A percentile compares a stretch with the other conserved stretches of the same genome.
Evolutionary conservation across 2,888 invertebrate species (phyloP).

Genomic region (Sinopyrophorus schimmeli): DNA sequence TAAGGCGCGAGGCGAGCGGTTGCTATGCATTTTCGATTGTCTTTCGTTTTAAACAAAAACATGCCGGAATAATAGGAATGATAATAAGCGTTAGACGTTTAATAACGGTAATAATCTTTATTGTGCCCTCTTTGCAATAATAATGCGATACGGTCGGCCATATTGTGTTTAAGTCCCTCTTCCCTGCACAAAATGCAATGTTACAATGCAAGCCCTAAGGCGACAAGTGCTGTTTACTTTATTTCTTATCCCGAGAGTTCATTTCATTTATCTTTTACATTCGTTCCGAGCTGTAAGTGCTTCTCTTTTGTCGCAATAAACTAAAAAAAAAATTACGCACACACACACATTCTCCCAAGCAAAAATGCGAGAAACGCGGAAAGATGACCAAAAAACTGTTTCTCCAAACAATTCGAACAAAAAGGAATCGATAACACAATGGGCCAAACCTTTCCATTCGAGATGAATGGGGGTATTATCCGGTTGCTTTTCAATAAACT

Average conservation of each 20-base stretch:
- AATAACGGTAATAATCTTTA: slow-evolving; percentile 29
- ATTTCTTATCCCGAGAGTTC: slow-evolving; percentile 52
- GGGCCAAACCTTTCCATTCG: slow-evolving; percentile 29
- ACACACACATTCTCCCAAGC: too few species aligned
- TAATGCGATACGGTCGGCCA: slow-evolving; percentile 41
- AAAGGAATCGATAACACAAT: too few species aligned
- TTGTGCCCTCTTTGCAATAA: slow-evolving; percentile 34
- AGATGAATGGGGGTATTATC: slow-evolving; percentile 23
- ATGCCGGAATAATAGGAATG: too few species aligned
- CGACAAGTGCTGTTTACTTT: slow-evolving; percentile 54
- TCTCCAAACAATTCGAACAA: too few species aligned
- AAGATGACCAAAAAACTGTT: too few species aligned
- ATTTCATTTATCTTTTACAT: slow-evolving; percentile 48
- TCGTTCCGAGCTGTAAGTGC: too few species aligned
- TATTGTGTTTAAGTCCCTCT: slow-evolving; percentile 41
- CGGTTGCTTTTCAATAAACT: slow-evolving; percentile 35
- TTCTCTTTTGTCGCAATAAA: too few species aligned
- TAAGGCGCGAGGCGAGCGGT: neutral
- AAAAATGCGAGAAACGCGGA: too few species aligned
- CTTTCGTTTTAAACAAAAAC: too few species aligned
- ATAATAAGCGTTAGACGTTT: slow-evolving; percentile 24
- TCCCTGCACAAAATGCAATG: slow-evolving; percentile 41
- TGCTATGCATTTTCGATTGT: too few species aligned
- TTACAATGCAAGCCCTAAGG: slow-evolving; percentile 49
- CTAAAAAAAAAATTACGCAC: too few species aligned